These are phyloP conservation scores for Triplophysa bombifrons DNA, from an alignment of 2,797 vertebrate genomes.

Conservation along the genomic window DNA sequence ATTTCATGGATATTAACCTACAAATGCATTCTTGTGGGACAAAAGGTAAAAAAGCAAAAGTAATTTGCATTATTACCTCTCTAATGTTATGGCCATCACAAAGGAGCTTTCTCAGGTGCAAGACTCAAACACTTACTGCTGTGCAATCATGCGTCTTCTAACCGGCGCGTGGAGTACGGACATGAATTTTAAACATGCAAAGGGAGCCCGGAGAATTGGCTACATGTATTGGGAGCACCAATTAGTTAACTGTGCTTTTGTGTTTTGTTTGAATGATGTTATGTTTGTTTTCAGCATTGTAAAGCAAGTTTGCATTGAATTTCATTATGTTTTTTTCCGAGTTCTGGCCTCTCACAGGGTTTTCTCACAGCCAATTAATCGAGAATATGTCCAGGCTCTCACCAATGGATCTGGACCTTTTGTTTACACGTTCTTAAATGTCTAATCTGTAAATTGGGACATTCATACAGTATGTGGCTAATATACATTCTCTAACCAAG, in stretches of 20 bases:
- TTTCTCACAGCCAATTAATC: slow-evolving; percentile 31
- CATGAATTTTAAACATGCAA: slow-evolving; percentile 42
- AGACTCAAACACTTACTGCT: slow-evolving; percentile 27
- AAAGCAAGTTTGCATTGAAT: slow-evolving; percentile 17
- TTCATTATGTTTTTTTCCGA: slow-evolving; percentile 14
- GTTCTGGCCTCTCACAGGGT: background rate
- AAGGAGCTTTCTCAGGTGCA: slow-evolving; percentile 27
- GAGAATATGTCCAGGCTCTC: background rate
- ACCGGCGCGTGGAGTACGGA: slow-evolving; percentile 19
- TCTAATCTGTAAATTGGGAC: background rate
- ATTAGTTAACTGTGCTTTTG: slow-evolving; percentile 36
- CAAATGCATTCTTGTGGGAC: background rate
- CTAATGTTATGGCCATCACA: slow-evolving; percentile 15
- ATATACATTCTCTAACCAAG: background rate
- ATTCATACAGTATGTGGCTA: background rate
- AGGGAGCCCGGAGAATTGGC: slow-evolving; percentile 36
- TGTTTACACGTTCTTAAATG: slow-evolving; percentile 8
- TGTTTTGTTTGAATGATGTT: slow-evolving; percentile 39
- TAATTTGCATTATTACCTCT: slow-evolving; percentile 25
- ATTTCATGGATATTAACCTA: background rate
- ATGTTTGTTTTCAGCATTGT: slow-evolving; percentile 42
- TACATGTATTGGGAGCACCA: slow-evolving; percentile 30
- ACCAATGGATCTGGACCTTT: background rate
- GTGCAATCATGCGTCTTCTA: slow-evolving; percentile 32
- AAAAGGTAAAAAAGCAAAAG: slow-evolving; percentile 4